Conservation (phyloP, 2,797 vertebrate genomes). For the Danio aesculapii region DNA sequence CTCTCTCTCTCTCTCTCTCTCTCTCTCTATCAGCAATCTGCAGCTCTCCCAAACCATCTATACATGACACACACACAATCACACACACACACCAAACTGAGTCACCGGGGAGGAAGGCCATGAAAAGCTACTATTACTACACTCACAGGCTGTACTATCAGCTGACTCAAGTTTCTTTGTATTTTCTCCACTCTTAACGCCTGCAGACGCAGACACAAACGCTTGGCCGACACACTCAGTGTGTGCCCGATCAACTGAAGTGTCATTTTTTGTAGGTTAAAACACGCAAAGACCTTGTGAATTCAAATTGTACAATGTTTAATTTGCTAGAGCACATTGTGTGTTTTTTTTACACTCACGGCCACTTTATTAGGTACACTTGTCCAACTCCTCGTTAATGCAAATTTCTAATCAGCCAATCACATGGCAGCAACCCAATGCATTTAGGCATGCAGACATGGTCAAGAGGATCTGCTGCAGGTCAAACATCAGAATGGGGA, state of each 20-base stretch:
- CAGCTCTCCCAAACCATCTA: slow-evolving; percentile 42
- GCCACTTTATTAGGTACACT: too few species aligned
- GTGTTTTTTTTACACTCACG: too few species aligned
- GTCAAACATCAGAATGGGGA: too few species aligned
- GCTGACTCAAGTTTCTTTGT: slow-evolving; percentile 5
- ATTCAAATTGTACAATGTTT: too few species aligned
- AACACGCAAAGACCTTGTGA: neutral
- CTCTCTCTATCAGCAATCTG: slow-evolving; percentile 21
- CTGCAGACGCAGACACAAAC: neutral
- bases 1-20: neutral
- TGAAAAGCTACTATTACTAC: slow-evolving; percentile 43
- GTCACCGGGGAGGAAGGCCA: slow-evolving; percentile 37
- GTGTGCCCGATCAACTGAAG: neutral
- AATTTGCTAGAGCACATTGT: too few species aligned
- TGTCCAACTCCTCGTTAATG: too few species aligned
- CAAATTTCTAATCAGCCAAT: too few species aligned
- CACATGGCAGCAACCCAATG: too few species aligned
- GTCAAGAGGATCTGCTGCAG: too few species aligned
- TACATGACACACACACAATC: neutral
- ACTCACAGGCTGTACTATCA: slow-evolving; percentile 21
- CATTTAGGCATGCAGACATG: too few species aligned
- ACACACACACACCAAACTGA: slow-evolving; percentile 48
- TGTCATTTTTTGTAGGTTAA: neutral
- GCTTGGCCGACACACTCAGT: neutral
- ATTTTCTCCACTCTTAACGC: slow-evolving; percentile 1